Evolutionary conservation across 2,888 invertebrate genomes (phyloP), one percentile per base, ranked within the genome.

Genomic region (Leptopilina syphax): DNA sequence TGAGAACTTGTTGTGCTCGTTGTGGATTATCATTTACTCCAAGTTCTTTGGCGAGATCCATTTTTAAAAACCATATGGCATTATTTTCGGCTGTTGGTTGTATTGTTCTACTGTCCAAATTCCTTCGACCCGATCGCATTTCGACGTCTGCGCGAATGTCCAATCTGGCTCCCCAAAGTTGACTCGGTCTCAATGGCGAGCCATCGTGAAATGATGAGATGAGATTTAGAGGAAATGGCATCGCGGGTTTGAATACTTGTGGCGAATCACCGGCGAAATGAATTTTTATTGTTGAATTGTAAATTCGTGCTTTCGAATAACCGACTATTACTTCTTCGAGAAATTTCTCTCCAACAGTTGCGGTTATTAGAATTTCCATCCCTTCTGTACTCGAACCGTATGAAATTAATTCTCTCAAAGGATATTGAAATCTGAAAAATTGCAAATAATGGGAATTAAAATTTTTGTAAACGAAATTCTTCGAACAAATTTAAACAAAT

Each of bases 231-330:
- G 95, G 96, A 88, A 98, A 96, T 0, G 98, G 97, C 96, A 98
- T 98, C 9, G 97, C 94, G 0, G 99, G 98, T 91, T 98, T 99
- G 92, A 98, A 98, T 18, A 99, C 96, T 92, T 98, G 97, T 8
- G 98, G 97, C 0, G 96, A 94, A 54, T 97, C 97, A 0, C 98
- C 99, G 2, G 98, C 93, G 92, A 98, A 97, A 60, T 95, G 94
- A 1, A 98, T 94, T 78, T 95, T 94, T 8, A 98, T 94, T 8
- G 96, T 96, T 0, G 98, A 97, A 92, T 98, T 97, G 90, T 96
- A 98, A 76, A 99, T 95, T 85, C 98, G 93, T 0, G 98, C 96
- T 81, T 96, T 95, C 13, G 98, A 96, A 93, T 95, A 97, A 0
- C 98, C 99, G 83, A 96, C 95, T 68, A 97, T 95, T 70, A 96